Evolutionary conservation across 1,140 invertebrate genomes (phyloP).

Genomic region (Micrasema minimum): DNA sequence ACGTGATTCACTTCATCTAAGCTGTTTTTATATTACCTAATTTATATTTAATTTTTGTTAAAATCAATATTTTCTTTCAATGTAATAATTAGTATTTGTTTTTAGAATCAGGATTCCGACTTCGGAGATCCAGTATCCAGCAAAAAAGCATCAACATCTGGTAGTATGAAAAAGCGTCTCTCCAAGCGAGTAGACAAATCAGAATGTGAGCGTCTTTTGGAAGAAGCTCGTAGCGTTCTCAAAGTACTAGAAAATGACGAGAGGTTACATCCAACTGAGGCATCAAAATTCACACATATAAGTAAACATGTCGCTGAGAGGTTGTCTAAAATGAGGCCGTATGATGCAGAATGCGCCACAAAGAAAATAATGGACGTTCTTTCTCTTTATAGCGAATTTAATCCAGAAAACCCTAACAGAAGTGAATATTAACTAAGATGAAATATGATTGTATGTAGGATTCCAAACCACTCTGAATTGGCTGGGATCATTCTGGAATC

Average conservation of each 20-base stretch:
- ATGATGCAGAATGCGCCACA: conserved; percentile 42
- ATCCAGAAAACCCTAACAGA: conserved; percentile 39
- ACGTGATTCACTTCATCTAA: no score
- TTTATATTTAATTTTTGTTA: no score
- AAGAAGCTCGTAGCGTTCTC: conserved; percentile 33
- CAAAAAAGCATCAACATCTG: conserved; percentile 9
- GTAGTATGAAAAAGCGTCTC: background rate
- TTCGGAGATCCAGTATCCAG: conserved; percentile 4
- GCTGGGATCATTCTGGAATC: no score
- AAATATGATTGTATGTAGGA: background rate
- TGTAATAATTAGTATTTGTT: no score
- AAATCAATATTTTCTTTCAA: background rate
- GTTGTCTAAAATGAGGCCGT: conserved; percentile 39
- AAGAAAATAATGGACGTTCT: conserved; percentile 41
- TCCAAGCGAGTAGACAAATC: conserved; percentile 28
- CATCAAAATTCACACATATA: conserved; percentile 36
- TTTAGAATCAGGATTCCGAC: conserved; percentile 17
- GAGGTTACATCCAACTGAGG: conserved; percentile 21
- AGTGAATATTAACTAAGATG: conserved; percentile 23
- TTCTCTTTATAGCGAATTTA: conserved; percentile 37
- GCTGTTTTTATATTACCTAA: no score
- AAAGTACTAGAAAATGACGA: conserved; percentile 37
- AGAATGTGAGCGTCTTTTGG: conserved; percentile 35
- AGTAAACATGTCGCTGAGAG: conserved; percentile 38
- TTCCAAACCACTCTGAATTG: no score